Evolutionary conservation across 2,113 vertebrate species (phyloP), one percentile per base, ranked within the genome.

Genomic region (Progne subis): DNA sequence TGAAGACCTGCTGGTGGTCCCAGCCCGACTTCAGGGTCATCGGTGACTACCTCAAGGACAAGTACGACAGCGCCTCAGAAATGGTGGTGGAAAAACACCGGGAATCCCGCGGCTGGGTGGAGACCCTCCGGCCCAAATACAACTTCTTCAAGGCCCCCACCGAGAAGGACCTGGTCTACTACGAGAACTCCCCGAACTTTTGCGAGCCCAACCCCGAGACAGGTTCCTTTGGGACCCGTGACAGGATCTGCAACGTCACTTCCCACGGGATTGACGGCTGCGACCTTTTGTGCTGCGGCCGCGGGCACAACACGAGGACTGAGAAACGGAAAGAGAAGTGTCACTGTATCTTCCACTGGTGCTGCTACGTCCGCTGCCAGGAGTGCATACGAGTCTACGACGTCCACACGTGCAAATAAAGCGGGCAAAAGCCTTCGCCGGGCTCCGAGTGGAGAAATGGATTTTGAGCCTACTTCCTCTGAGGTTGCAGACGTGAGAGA

Each of bases 1-100:
- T 98, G 74, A 98, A 98, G 95, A 98, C 98, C 10, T 98, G 98
- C 91, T 98, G 98, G 98, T 98, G 98, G 98, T 98, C 98, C 14
- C 98, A 98, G 92, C 98, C 98, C 0, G 98, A 98, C 94, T 98
- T 98, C 96, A 97, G 98, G 41, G 96, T 97, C 83, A 97, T 98
- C 1, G 98, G 98, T 2, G 98, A 98, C 96, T 98, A 98, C 94
- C 98, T 98, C 78, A 98, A 98, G 92, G 98, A 98, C 96, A 98
- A 98, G 81, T 98, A 98, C 1, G 98, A 98, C 88, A 98, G 98
- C 16, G 98, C 98, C 15, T 98, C 98, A 0, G 98, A 98, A 70
- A 98, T 98, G 98, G 98, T 98, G 68, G 98, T 98, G 92, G 98
- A 98, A 43, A 98, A 98, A 26, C 98, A 98, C 55, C 97, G 98